Evolutionary conservation across 2,888 invertebrate species (phyloP).

Genomic region (Darwinula stevensoni): DNA sequence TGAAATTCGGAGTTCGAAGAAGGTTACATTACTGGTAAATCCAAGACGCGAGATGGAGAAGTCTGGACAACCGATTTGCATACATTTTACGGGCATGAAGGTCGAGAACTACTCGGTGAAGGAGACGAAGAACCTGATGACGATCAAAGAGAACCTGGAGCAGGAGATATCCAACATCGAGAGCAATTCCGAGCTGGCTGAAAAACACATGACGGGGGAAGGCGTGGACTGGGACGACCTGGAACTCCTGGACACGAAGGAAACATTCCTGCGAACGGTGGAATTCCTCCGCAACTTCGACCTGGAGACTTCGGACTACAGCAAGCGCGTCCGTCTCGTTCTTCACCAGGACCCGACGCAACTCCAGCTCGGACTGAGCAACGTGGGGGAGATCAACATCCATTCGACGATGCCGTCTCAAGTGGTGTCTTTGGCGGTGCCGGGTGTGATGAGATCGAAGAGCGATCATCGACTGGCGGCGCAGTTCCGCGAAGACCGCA

Average conservation of each 20-base stretch:
- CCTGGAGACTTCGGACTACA: slow-evolving; percentile 64
- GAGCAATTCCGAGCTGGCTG: slow-evolving; percentile 85
- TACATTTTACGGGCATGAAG: slow-evolving; percentile 26
- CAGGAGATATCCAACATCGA: slow-evolving; percentile 78
- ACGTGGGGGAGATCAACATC: slow-evolving; percentile 67
- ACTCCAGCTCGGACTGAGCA: slow-evolving; percentile 53
- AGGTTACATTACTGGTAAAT: too few species aligned
- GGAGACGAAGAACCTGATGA: slow-evolving; percentile 53
- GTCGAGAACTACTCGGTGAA: slow-evolving; percentile 67
- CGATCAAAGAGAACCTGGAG: slow-evolving; percentile 73
- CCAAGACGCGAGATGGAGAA: too few species aligned
- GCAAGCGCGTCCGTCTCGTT: slow-evolving; percentile 49
- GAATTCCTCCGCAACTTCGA: slow-evolving; percentile 80
- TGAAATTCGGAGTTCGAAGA: too few species aligned
- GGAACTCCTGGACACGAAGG: slow-evolving; percentile 76
- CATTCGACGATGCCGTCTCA: slow-evolving; percentile 18
- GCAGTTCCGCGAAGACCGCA: slow-evolving; percentile 56
- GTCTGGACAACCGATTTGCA: too few species aligned
- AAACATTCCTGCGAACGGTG: slow-evolving; percentile 78
- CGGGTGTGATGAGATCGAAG: slow-evolving; percentile 62
- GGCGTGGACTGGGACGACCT: slow-evolving; percentile 74
- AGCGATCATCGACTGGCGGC: slow-evolving; percentile 69
- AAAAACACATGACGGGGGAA: slow-evolving; percentile 40
- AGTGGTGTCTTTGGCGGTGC: slow-evolving; percentile 20
- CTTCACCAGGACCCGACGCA: slow-evolving; percentile 78